These are phyloP conservation scores for Acleris laterana DNA, from an alignment of 2,888 invertebrate genomes.

Conservation along the genomic window DNA sequence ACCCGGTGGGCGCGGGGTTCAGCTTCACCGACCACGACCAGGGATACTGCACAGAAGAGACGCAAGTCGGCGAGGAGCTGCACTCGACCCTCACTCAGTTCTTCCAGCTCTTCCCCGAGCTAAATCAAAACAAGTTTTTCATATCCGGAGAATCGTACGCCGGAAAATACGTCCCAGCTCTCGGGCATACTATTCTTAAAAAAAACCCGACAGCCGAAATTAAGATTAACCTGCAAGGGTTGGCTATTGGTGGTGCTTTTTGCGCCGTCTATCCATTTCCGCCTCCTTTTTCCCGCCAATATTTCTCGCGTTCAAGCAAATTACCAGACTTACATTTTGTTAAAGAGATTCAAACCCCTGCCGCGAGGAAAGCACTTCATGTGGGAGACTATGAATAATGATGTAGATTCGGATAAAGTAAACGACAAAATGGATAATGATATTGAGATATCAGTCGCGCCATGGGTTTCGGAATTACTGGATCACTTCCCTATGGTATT, in stretches of 20 bases:
- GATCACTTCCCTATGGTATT: no score
- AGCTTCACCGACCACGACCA: conserved; percentile 91
- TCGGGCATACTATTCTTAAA: conserved; percentile 89
- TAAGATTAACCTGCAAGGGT: conserved; percentile 85
- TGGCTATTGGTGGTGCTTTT: not conserved
- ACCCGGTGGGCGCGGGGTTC: conserved; percentile 96
- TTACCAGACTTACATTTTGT: no score
- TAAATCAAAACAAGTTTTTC: conserved; percentile 90
- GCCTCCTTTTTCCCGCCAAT: no score
- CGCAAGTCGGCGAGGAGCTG: conserved; percentile 91
- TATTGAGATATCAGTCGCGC: no score
- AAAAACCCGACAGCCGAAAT: conserved; percentile 86
- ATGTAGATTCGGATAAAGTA: no score
- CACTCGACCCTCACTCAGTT: conserved; percentile 92
- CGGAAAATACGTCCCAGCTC: conserved; percentile 90
- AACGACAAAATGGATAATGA: no score
- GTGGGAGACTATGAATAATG: no score
- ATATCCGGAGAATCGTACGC: conserved; percentile 96
- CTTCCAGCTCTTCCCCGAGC: conserved; percentile 91
- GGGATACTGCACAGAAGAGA: conserved; percentile 92
- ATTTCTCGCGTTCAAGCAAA: no score
- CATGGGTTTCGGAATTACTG: no score
- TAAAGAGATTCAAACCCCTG: no score
- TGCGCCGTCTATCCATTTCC: no score
- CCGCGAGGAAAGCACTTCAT: no score